These are phyloP conservation scores for Calephelis virginiensis DNA, from an alignment of 1,140 invertebrate species.

Conservation along the genomic window DNA sequence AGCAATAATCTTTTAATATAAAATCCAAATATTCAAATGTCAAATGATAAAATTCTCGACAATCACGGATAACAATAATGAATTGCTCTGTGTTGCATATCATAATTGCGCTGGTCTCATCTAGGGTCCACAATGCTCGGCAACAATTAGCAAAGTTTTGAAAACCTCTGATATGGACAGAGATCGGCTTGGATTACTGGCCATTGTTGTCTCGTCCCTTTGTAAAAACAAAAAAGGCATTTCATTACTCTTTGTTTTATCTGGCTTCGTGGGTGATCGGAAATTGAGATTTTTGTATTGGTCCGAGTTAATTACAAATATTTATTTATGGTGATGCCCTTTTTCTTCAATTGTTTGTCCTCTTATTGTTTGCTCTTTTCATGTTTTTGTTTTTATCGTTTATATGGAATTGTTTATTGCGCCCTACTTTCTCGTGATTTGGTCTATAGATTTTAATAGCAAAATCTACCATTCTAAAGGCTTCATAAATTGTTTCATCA, in stretches of 20 bases:
- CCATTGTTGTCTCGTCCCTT: conserved; percentile 35
- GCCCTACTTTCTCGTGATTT: too few species aligned
- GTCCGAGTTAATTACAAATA: conserved; percentile 30
- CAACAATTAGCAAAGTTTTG: conserved; percentile 23
- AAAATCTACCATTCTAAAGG: too few species aligned
- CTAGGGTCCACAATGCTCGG: not conserved
- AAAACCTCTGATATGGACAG: conserved; percentile 30
- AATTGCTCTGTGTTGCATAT: not conserved
- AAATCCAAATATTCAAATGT: not conserved
- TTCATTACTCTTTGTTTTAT: conserved; percentile 37
- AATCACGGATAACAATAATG: not conserved
- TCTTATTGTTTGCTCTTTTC: not conserved
- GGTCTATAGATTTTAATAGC: too few species aligned
- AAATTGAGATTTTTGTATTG: conserved; percentile 32
- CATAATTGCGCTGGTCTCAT: conserved; percentile 4
- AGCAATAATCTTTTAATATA: too few species aligned
- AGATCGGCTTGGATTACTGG: conserved; percentile 34
- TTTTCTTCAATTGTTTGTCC: conserved; percentile 11
- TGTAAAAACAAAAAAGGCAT: conserved; percentile 37
- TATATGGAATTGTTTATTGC: not conserved
- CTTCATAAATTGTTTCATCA: too few species aligned
- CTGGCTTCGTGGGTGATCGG: conserved; percentile 29
- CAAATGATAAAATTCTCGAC: not conserved
- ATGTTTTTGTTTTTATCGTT: not conserved
- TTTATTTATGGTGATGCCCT: conserved; percentile 20